Evolutionary conservation across 2,113 vertebrate species (phyloP).

Genomic region (Oxyura jamaicensis): DNA sequence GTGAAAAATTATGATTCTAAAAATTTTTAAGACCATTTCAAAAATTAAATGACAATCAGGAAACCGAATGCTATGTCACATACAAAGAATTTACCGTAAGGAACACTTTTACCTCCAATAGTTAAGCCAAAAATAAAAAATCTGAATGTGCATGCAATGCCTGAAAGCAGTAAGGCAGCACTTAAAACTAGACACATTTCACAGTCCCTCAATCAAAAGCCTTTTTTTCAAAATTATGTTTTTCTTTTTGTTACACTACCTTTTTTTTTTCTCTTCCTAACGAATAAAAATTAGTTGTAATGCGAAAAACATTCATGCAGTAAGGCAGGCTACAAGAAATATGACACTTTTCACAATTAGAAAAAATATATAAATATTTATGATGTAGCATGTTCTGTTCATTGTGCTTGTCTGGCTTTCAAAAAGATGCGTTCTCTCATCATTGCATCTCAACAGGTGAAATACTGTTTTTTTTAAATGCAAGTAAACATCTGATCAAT

Average conservation of each 20-base stretch:
- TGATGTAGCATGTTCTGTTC: neutral
- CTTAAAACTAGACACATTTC: neutral
- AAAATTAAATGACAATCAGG: neutral
- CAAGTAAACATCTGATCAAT: neutral
- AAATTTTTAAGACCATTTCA: neutral
- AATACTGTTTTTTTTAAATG: neutral
- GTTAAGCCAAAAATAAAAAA: neutral
- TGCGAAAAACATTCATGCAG: neutral
- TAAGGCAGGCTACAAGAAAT: neutral
- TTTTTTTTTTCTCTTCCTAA: neutral
- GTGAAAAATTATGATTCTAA: neutral
- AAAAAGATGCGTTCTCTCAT: neutral
- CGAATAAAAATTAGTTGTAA: neutral
- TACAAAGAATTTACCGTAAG: neutral
- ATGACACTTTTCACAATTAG: neutral
- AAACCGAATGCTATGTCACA: neutral
- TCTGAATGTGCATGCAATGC: neutral
- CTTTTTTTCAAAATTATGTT: neutral
- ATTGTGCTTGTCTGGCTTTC: neutral
- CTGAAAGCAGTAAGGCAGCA: neutral
- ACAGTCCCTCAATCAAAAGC: neutral
- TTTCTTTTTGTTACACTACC: neutral
- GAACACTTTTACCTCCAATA: neutral
- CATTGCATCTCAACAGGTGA: neutral
- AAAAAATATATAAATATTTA: neutral